Percentiles rank a stretch among this genome's conserved stretches.
Conservation (phyloP, 2,888 invertebrate species). For the Drosophila leonis region DNA sequence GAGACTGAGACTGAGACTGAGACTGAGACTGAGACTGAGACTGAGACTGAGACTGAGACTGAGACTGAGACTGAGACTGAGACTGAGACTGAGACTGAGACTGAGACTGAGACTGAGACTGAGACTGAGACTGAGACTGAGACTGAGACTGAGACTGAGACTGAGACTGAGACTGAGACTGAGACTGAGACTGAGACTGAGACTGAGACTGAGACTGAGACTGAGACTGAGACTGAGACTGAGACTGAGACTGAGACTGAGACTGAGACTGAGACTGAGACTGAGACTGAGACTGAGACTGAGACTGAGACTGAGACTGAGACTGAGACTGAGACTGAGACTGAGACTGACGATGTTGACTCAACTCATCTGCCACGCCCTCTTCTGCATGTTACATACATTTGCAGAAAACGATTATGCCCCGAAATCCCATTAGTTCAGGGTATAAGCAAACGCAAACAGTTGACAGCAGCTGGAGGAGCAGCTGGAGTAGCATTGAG, state of each 20-base stretch:
- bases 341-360: too few species aligned
- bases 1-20: not conserved
- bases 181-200: not conserved
- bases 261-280: not conserved
- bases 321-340: too few species aligned
- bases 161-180: not conserved
- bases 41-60: not conserved
- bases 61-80: not conserved
- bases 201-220: not conserved
- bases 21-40: not conserved
- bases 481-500: constrained; percentile 9
- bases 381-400: not conserved
- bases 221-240: not conserved
- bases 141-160: not conserved
- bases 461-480: constrained; percentile 48
- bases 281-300: not conserved
- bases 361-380: not conserved
- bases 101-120: not conserved
- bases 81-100: not conserved
- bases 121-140: not conserved
- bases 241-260: not conserved
- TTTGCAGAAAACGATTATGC: not conserved
- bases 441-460: constrained; percentile 26
- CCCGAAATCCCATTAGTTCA: not conserved
- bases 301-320: not conserved